Evolutionary conservation across 1,140 invertebrate genomes (phyloP).

Genomic region (Temnothorax curvispinosus): DNA sequence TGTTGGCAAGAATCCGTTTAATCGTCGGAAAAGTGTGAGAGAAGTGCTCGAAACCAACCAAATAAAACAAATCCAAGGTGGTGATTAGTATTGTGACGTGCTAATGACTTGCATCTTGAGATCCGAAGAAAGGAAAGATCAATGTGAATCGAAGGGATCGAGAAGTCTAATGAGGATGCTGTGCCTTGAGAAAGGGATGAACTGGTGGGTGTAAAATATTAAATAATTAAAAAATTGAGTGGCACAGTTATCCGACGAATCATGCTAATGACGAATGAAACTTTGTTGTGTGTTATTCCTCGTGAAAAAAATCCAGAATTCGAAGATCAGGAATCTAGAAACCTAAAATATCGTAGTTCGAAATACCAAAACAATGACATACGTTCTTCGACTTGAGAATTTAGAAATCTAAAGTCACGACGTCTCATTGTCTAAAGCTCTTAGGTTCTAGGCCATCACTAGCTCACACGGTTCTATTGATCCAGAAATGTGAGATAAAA

Average conservation of each 20-base stretch:
- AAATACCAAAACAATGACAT: background rate
- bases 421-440: too few relatives aligned
- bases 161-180: slow-evolving; percentile 5
- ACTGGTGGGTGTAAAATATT: slow-evolving; percentile 29
- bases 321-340: background rate
- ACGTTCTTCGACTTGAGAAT: background rate
- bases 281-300: background rate
- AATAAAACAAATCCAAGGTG: background rate
- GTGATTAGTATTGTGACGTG: slow-evolving; percentile 22
- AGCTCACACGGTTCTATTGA: too few relatives aligned
- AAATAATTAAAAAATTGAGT: background rate
- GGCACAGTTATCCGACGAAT: background rate
- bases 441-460: too few relatives aligned
- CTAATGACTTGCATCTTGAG: background rate
- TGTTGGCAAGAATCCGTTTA: background rate
- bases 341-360: background rate
- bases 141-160: background rate
- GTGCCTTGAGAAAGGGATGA: slow-evolving; percentile 3
- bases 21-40: background rate
- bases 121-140: background rate
- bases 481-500: background rate
- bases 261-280: background rate
- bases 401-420: background rate
- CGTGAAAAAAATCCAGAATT: background rate
- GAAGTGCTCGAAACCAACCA: background rate